These are phyloP conservation scores for Sphaerolaimus hirsutus DNA, from an alignment of 2,888 invertebrate genomes.

Conservation along the genomic window DNA sequence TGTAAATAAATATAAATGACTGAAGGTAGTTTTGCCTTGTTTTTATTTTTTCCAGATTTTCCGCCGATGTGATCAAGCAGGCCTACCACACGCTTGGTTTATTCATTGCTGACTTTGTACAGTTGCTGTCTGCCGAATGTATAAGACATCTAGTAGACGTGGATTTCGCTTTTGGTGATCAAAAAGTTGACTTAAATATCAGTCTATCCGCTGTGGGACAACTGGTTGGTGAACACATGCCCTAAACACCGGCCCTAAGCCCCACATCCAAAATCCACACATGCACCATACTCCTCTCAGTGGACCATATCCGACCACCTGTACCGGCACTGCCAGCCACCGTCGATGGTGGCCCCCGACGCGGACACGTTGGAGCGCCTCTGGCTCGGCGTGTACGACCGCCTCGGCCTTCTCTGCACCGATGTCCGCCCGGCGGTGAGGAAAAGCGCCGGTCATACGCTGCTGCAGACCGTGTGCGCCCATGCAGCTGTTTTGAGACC, in stretches of 20 bases:
- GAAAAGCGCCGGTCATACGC: conserved; percentile 68
- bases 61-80: conserved; percentile 65
- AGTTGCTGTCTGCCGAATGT: conserved; percentile 70
- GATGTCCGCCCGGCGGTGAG: conserved; percentile 81
- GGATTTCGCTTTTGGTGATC: conserved; percentile 84
- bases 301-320: conserved; percentile 97
- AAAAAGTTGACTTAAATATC: conserved; percentile 84
- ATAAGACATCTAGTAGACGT: conserved; percentile 42
- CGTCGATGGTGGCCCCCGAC: too few relatives aligned
- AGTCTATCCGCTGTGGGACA: conserved; percentile 83
- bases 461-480: conserved; percentile 86
- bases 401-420: conserved; percentile 47
- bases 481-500: conserved; percentile 66
- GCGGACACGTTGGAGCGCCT: conserved; percentile 26
- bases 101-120: conserved; percentile 72
- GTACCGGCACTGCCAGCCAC: conserved; percentile 44
- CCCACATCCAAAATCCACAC: too few relatives aligned
- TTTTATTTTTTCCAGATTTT: conserved; percentile 50
- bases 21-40: too few relatives aligned
- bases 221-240: conserved; percentile 48
- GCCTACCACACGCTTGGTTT: conserved; percentile 87
- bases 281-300: conserved; percentile 33
- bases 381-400: conserved; percentile 24
- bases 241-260: too few relatives aligned
- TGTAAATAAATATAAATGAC: too few relatives aligned